Evolutionary conservation across 2,888 invertebrate genomes (phyloP).

Genomic region (Ichneumoninae sp.): DNA sequence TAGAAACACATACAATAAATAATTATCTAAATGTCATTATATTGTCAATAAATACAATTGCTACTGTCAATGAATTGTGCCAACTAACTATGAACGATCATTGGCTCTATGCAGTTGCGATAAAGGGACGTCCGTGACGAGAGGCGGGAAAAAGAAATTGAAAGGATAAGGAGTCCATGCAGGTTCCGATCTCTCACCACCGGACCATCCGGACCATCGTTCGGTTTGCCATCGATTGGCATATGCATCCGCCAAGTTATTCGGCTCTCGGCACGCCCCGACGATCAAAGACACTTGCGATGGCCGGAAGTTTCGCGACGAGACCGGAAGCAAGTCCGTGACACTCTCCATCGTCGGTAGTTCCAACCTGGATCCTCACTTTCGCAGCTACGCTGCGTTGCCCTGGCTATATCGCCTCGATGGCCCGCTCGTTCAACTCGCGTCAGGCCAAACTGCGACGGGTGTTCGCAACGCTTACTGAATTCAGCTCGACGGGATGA

Average conservation of each 20-base stretch:
- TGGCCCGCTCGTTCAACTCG: constrained; percentile 19
- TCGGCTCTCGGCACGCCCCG: constrained; percentile 65
- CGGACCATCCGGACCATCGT: constrained; percentile 10
- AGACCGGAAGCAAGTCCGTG: constrained; percentile 25
- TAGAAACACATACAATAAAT: no score
- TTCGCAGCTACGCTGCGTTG: constrained; percentile 4
- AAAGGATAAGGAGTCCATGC: no score
- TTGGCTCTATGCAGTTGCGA: no score
- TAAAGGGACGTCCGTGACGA: no score
- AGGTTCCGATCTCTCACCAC: background rate
- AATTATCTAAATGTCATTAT: no score
- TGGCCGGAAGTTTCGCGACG: constrained; percentile 51
- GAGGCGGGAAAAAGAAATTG: no score
- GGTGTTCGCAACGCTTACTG: constrained; percentile 21
- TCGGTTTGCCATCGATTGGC: constrained; percentile 37
- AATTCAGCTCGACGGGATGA: background rate
- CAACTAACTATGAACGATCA: no score
- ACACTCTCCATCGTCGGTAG: background rate
- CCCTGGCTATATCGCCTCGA: background rate
- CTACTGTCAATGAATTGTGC: no score
- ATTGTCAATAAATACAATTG: no score
- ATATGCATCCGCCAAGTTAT: constrained; percentile 58
- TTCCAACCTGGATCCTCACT: constrained; percentile 18
- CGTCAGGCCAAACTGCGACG: constrained; percentile 25
- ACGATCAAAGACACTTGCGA: constrained; percentile 69